A percentile compares a stretch with the other conserved stretches of the same genome.
Conservation (phyloP, 2,797 vertebrate species). For the Luscinia megarhynchos region DNA sequence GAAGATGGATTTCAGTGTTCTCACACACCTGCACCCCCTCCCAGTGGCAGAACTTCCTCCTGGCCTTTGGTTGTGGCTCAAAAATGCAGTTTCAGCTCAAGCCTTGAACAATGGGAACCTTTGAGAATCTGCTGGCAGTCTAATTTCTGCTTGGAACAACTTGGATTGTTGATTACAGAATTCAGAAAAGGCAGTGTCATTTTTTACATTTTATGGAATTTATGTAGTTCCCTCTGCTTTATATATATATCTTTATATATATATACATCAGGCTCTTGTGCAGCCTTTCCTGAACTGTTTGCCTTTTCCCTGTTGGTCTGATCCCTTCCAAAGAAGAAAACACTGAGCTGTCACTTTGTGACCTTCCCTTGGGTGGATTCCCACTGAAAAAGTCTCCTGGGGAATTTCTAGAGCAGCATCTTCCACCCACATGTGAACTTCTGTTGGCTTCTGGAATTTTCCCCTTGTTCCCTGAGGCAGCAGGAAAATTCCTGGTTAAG, state of each 20-base stretch:
- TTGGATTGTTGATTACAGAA: not conserved
- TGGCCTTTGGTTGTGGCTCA: not conserved
- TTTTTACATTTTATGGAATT: not conserved
- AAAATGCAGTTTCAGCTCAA: not conserved
- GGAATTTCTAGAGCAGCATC: not conserved
- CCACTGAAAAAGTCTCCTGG: not conserved
- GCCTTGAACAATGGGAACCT: not conserved
- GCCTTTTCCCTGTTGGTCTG: not conserved
- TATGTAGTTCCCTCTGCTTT: not conserved
- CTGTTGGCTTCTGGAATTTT: not conserved
- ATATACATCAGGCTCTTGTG: not conserved
- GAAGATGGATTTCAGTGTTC: not conserved
- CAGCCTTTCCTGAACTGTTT: not conserved
- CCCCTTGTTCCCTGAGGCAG: not conserved
- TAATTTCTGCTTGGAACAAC: not conserved
- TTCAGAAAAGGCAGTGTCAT: not conserved
- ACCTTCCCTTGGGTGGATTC: not conserved
- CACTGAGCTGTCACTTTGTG: not conserved
- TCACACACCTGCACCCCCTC: too few relatives aligned
- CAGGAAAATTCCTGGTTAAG: not conserved
- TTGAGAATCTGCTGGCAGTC: not conserved
- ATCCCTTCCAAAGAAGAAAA: not conserved
- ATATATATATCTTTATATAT: too few relatives aligned
- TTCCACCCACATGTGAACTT: fast-evolving
- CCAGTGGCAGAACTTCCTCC: not conserved